phyloP scores from a whole-genome alignment of 2,113 vertebrate genomes.

The Jacana jacana region DNA sequence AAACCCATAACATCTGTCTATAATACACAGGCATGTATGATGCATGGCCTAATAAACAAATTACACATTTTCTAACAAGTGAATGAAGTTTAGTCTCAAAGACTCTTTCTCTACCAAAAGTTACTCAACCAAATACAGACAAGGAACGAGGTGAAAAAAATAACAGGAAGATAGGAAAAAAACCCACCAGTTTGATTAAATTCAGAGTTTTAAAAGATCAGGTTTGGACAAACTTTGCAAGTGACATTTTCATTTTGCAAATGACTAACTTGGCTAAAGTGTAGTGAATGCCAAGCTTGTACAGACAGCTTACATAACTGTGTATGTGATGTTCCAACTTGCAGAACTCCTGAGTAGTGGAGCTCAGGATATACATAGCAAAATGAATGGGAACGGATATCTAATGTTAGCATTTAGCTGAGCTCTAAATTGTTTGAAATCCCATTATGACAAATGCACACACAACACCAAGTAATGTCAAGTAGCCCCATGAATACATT shows the following conservation, averaged over 20 bases:
- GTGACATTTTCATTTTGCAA: conserved; percentile 5
- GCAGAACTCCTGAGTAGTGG: neutral
- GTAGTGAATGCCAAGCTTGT: neutral
- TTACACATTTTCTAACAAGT: neutral
- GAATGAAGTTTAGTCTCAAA: neutral
- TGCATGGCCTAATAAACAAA: neutral
- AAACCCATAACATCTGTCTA: neutral
- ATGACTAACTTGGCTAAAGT: neutral
- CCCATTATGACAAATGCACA: neutral
- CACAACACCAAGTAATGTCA: neutral
- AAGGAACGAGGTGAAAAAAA: neutral
- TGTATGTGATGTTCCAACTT: neutral
- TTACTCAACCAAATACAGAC: neutral
- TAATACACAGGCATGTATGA: neutral
- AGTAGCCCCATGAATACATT: neutral
- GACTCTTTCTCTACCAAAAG: neutral
- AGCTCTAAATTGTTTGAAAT: neutral
- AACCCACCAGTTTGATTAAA: neutral
- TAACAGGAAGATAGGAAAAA: neutral
- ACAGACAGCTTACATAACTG: conserved; percentile 38
- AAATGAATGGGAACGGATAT: neutral
- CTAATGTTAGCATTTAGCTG: neutral
- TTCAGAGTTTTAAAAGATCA: neutral
- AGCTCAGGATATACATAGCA: neutral
- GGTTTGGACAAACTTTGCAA: neutral